Evolutionary conservation across 2,113 vertebrate genomes (phyloP).

Genomic region (Ivindomyrus marchei): DNA sequence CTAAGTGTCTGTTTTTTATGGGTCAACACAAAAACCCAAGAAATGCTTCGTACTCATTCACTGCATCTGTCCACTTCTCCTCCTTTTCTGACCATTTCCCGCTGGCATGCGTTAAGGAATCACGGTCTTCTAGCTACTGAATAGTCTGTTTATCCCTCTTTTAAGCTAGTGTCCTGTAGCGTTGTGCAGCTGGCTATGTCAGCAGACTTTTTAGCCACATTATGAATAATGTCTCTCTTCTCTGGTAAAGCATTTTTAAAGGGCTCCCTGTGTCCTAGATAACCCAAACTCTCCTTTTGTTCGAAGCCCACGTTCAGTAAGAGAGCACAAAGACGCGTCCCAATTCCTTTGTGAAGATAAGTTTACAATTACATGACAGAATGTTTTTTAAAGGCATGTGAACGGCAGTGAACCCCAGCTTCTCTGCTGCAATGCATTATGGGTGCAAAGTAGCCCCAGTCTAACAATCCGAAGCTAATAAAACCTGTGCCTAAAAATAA

Average conservation of each 20-base stretch:
- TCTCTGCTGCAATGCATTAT: not conserved
- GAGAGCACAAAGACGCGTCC: not conserved
- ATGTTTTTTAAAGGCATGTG: not conserved
- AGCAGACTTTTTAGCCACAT: not conserved
- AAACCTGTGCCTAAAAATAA: not conserved
- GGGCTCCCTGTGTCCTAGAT: conserved; percentile 4
- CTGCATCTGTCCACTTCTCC: not conserved
- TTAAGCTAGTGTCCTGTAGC: not conserved
- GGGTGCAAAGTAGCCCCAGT: not conserved
- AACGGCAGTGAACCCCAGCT: not conserved
- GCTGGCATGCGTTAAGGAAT: not conserved
- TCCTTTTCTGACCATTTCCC: not conserved
- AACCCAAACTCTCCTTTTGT: conserved; percentile 5
- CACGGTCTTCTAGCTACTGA: not conserved
- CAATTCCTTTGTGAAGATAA: not conserved
- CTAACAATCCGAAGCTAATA: not conserved
- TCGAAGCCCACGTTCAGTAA: not conserved
- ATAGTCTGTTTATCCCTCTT: not conserved
- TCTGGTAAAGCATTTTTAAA: not conserved
- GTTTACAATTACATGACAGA: conserved; percentile 9
- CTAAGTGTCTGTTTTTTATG: not conserved
- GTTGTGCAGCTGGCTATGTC: not conserved
- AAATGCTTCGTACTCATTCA: not conserved
- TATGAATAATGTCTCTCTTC: conserved; percentile 1
- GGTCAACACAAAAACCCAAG: not conserved